Evolutionary conservation across 2,888 invertebrate genomes (phyloP), one percentile per base, ranked within the genome.

Genomic region (Drosophila sordidula): DNA sequence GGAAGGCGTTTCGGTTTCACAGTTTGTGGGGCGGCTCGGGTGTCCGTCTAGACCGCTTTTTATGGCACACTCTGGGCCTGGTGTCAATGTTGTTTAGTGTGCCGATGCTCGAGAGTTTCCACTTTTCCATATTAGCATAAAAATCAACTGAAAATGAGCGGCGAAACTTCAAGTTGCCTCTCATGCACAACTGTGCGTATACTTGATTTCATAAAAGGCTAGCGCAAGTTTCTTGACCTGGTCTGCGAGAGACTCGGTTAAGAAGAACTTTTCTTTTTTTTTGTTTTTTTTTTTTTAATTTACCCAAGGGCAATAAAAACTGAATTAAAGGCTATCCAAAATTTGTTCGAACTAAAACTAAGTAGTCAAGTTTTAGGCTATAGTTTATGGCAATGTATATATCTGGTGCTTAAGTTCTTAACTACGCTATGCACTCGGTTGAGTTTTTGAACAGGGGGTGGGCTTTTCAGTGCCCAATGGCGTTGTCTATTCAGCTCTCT

Each of bases 51-150:
- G 83, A 87, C 83, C 80, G 62, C 80, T 80, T 84, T 87, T 84
- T 78, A 77, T 77, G 50, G 75, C 49, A 39, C 65, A 56, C 75
- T 58, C 50, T 74, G 65, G 86, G 61, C 63, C 52, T 79, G 83
- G 81, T 82, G 81, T 82, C 81, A 82, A 82, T 82, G 88, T 79
- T 79, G 76, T 82, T 88, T 79, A 79, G 80, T 86, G 73, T 82
- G 62, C 45, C 16, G 49, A 45, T 76, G 57, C 64, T 54, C 56
- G 14, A 52, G 58, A 56, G 46, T 34, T 63, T 66, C 32, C 22
- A 39, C 50, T 58, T 52, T 45, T 26, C 34, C 38, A 25, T 52
- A 80, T 78, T 65, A 49, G 57, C 81, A 74, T 80, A 68, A 68
- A 67, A 67, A 70, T 68, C 63, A 62, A 46, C 57, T 62, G 49